A percentile compares a stretch with the other conserved stretches of the same genome.
phyloP scores from a whole-genome alignment of 2,113 vertebrate species.

The Numenius arquata region DNA sequence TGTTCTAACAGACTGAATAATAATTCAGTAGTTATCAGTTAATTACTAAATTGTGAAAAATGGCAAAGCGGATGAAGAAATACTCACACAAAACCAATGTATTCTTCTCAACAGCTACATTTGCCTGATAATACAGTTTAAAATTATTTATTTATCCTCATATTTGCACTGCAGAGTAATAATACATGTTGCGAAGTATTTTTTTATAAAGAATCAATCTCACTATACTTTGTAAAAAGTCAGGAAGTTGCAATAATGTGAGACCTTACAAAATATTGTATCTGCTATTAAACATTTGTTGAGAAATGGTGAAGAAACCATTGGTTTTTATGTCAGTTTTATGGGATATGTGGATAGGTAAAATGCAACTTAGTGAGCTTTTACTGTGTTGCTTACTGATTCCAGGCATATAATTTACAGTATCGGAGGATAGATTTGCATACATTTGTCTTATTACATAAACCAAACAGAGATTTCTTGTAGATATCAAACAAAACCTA shows the following conservation, averaged over 20 bases:
- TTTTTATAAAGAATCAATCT: conserved; percentile 1
- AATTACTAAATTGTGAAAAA: conserved; percentile 33
- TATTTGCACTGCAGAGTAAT: conserved; percentile 22
- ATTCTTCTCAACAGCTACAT: conserved; percentile 40
- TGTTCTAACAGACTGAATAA: conserved; percentile 12
- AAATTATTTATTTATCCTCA: conserved; percentile 47
- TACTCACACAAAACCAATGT: neutral
- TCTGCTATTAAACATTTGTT: conserved; percentile 20
- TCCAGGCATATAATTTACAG: conserved; percentile 22
- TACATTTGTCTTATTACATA: conserved; percentile 49
- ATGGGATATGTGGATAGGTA: conserved; percentile 9
- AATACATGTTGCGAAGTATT: neutral
- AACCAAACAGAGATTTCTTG: conserved; percentile 45
- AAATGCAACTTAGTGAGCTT: conserved; percentile 25
- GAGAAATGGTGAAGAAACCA: neutral
- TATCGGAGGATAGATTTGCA: conserved; percentile 28
- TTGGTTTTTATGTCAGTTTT: conserved; percentile 45
- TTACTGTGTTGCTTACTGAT: conserved; percentile 36
- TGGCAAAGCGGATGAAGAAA: conserved; percentile 19
- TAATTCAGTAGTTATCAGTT: conserved; percentile 28
- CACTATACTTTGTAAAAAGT: conserved; percentile 18
- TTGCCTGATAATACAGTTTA: conserved; percentile 39
- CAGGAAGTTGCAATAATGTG: neutral
- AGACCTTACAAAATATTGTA: conserved; percentile 2
- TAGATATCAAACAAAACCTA: conserved; percentile 48